Evolutionary conservation across 23 tunicate species (phyloP).

Genomic region (Botrylloides violaceus): DNA sequence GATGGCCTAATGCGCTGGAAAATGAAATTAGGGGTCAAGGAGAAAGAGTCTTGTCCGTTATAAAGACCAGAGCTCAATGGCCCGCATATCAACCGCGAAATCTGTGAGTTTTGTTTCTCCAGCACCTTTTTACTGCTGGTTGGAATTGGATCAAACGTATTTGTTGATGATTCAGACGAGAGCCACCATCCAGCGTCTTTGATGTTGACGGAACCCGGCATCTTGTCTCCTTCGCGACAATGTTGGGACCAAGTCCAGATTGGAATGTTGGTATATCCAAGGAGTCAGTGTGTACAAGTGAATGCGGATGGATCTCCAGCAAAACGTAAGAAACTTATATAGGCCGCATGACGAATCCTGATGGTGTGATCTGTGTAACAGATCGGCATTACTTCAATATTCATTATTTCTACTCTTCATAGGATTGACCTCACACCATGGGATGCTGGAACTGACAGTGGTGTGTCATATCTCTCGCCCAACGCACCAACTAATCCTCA

Average conservation of each 20-base stretch:
- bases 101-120: conserved; percentile 33
- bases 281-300: conserved; percentile 66
- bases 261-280: conserved; percentile 87
- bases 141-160: too few relatives aligned
- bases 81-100: conserved; percentile 85
- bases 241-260: conserved; percentile 99
- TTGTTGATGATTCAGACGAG: too few relatives aligned
- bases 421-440: conserved; percentile 76
- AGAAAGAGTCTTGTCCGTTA: conserved; percentile 60
- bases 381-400: too few relatives aligned
- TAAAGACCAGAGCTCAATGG: conserved; percentile 96
- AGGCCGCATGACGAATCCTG: not conserved
- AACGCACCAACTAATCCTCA: conserved; percentile 83
- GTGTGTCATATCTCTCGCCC: conserved; percentile 61
- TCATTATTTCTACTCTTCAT: not conserved
- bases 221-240: conserved; percentile 75
- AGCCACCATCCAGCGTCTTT: conserved; percentile 57
- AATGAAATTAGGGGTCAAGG: conserved; percentile 47
- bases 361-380: too few relatives aligned
- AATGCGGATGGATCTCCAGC: conserved; percentile 73
- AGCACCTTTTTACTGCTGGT: too few relatives aligned
- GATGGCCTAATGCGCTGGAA: conserved; percentile 68
- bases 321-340: conserved; percentile 26
- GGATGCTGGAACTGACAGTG: conserved; percentile 96
- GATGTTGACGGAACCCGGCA: conserved; percentile 35